phyloP scores from a whole-genome alignment of 2,888 invertebrate species.

The Morpho deidamia region DNA sequence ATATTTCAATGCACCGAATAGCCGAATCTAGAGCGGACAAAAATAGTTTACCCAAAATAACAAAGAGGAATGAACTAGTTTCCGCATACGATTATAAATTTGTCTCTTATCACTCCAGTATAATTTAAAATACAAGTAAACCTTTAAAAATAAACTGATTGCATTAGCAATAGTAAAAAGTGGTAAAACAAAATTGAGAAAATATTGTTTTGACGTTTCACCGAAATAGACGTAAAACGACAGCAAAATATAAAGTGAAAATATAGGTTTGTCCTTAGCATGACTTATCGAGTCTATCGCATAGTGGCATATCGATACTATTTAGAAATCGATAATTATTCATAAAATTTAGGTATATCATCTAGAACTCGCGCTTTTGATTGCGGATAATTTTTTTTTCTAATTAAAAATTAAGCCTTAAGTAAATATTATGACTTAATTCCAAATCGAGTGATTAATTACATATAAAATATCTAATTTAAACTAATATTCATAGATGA shows the following conservation, averaged over 20 bases:
- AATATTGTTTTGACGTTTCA: slow-evolving; percentile 67
- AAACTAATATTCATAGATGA: no score
- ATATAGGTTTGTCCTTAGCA: neutral
- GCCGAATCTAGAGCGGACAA: slow-evolving; percentile 66
- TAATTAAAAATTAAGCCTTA: no score
- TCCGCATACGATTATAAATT: slow-evolving; percentile 5
- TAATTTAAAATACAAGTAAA: neutral
- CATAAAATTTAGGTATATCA: no score
- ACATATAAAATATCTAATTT: no score
- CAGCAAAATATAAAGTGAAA: neutral
- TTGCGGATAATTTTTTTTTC: no score
- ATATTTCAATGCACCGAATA: slow-evolving; percentile 59
- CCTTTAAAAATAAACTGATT: neutral
- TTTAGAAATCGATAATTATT: no score
- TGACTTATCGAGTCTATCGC: no score
- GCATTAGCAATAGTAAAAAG: slow-evolving; percentile 33
- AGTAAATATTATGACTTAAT: no score
- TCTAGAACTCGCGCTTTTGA: no score
- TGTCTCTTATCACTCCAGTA: neutral
- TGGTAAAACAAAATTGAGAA: slow-evolving; percentile 48
- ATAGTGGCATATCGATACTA: no score
- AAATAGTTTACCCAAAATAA: slow-evolving; percentile 75
- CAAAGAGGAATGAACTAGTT: slow-evolving; percentile 33
- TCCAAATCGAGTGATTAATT: no score
- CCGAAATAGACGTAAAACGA: slow-evolving; percentile 9